A percentile compares a stretch with the other conserved stretches of the same genome.
Conservation (phyloP, 2,888 invertebrate species). For the Agrochola circellaris region DNA sequence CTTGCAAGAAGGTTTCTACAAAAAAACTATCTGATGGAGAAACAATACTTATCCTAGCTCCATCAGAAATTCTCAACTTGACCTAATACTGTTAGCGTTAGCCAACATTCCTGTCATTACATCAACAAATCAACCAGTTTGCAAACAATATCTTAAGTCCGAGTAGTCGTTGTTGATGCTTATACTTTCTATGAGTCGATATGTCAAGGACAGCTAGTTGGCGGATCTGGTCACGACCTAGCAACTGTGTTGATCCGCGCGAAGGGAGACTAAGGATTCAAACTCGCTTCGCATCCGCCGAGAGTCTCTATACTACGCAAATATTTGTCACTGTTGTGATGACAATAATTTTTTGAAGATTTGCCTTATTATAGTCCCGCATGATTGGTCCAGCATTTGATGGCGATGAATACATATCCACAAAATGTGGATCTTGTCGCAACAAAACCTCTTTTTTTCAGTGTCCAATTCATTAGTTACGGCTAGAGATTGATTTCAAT, state of each 20-base stretch:
- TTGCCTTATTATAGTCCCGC: background rate
- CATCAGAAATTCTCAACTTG: conserved; percentile 57
- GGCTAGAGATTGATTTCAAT: conserved; percentile 61
- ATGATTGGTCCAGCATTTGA: conserved; percentile 4
- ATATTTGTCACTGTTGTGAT: conserved; percentile 6
- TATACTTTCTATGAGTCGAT: conserved; percentile 85
- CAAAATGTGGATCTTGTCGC: conserved; percentile 16
- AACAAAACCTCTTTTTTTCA: conserved; percentile 45
- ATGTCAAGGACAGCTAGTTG: conserved; percentile 85
- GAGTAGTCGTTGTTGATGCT: conserved; percentile 72
- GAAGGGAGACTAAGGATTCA: conserved; percentile 31
- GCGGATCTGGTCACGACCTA: conserved; percentile 59
- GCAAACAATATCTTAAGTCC: conserved; percentile 63
- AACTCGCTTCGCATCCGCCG: conserved; percentile 1
- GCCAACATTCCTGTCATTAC: conserved; percentile 54
- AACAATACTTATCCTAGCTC: conserved; percentile 4
- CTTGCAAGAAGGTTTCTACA: background rate
- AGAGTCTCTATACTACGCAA: background rate
- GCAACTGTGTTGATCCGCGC: conserved; percentile 28
- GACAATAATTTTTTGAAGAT: background rate
- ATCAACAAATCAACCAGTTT: conserved; percentile 57
- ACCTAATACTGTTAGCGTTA: conserved; percentile 50
- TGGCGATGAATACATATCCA: conserved; percentile 9
- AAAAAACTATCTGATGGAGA: conserved; percentile 6
- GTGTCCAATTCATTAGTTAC: conserved; percentile 53